phyloP scores from a whole-genome alignment of 2,888 invertebrate genomes.

The Limnephilus rhombicus region DNA sequence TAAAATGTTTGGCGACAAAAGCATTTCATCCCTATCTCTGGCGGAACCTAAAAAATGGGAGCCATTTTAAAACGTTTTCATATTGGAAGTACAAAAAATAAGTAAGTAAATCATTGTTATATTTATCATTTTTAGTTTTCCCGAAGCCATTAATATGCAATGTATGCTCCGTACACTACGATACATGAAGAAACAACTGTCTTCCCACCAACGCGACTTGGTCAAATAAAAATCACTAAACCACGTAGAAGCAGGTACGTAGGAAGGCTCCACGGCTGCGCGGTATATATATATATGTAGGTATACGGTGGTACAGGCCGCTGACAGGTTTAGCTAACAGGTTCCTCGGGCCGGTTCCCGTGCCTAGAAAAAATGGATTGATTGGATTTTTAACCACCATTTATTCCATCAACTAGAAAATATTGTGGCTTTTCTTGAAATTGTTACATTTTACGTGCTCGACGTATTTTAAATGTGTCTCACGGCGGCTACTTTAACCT shows the following conservation, averaged over 20 bases:
- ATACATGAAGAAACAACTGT: background rate
- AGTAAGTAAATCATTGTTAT: too few species aligned
- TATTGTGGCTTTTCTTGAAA: background rate
- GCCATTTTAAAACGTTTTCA: too few species aligned
- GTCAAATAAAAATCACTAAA: background rate
- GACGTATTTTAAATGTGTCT: background rate
- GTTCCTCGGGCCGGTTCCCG: background rate
- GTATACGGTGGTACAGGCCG: background rate
- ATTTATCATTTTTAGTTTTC: background rate
- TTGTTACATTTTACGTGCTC: background rate
- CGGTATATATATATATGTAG: too few species aligned
- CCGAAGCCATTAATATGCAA: background rate
- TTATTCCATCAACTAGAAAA: background rate
- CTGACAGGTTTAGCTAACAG: slow-evolving; percentile 1
- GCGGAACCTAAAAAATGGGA: too few species aligned
- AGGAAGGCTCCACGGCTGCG: background rate
- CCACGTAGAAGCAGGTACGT: background rate
- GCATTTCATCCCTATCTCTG: too few species aligned
- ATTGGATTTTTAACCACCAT: background rate
- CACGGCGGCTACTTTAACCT: background rate
- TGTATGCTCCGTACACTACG: background rate
- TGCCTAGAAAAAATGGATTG: background rate
- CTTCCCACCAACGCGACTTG: background rate
- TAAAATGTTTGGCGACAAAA: too few species aligned
- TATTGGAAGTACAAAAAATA: too few species aligned